Evolutionary conservation across 2,888 invertebrate genomes (phyloP), one percentile per base, ranked within the genome.

Genomic region (Rhagonycha fulva): DNA sequence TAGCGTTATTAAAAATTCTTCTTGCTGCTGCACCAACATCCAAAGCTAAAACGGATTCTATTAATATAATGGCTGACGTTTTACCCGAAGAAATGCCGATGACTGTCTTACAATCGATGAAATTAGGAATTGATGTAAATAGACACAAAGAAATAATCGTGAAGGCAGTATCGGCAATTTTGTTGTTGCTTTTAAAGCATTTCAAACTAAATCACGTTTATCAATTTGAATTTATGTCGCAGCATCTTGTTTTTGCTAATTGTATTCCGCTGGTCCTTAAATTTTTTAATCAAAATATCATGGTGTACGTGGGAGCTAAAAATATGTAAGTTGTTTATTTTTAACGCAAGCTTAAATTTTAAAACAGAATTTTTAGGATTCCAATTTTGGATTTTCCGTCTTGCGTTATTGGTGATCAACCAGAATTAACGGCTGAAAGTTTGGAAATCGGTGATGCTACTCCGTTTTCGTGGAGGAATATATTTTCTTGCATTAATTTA

Each of bases 191-290:
- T 72, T 89, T 99, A 80, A 99, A 99, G 89, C 98, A 99, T 89
- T 97, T 99, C 85, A 99, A 99, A 89, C 86, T 95, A 66, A 99
- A 98, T 89, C 99, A 99, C 89, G 92, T 99, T 68, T 99, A 98
- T 88, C 99, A 99, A 89, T 99, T 99, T 90, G 99, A 99, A 89
- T 99, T 97, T 86, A 97, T 99, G 94, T 97, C 98, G 1, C 98
- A 99, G 88, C 98, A 99, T 89, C 90, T 99, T 82, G 98, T 99
- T 10, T 99, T 99, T 89, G 99, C 99, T 76, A 99, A 99, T 87
- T 99, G 99, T 86, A 98, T 99, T 88, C 99, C 99, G 0, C 89
- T 99, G 78, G 97, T 99, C 19, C 90, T 99, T 72, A 99, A 99
- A 87, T 99, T 99, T 89, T 96, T 99, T 87, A 99, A 99, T 88